Percentiles rank a stretch among this genome's conserved stretches.
Conservation (phyloP, 2,797 vertebrate species). For the Sebastiscus albofasciatus region DNA sequence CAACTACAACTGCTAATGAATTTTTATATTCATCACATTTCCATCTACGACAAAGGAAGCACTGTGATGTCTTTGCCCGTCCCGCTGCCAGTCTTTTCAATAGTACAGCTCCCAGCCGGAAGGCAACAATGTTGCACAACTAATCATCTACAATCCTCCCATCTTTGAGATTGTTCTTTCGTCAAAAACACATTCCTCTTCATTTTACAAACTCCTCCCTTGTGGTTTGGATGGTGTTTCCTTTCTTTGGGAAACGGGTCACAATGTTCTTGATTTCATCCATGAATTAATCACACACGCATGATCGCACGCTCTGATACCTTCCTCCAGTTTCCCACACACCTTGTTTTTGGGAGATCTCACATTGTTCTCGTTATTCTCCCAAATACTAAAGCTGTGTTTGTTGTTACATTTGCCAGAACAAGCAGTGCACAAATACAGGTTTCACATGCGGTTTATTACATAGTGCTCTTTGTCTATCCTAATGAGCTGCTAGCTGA, state of each 20-base stretch:
- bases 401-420: not conserved
- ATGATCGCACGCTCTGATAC: not conserved
- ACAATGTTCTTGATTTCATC: slow-evolving; percentile 34
- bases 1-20: not conserved
- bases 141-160: not conserved
- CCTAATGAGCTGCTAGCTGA: slow-evolving; percentile 49
- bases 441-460: slow-evolving; percentile 6
- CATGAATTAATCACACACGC: not conserved
- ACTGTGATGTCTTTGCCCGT: not conserved
- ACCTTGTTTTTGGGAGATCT: not conserved
- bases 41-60: not conserved
- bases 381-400: not conserved
- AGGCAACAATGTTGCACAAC: not conserved
- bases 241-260: slow-evolving; percentile 63
- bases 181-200: not conserved
- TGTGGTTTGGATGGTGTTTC: slow-evolving; percentile 30
- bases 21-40: not conserved
- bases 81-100: not conserved
- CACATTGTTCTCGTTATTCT: slow-evolving; percentile 2
- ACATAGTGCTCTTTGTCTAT: slow-evolving; percentile 58
- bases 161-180: not conserved
- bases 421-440: slow-evolving; percentile 13
- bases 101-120: not conserved
- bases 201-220: not conserved
- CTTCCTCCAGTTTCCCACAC: slow-evolving; percentile 34